Base-by-base conservation (phyloP, 2,888 invertebrate genomes). In the Norana najaformis region DNA sequence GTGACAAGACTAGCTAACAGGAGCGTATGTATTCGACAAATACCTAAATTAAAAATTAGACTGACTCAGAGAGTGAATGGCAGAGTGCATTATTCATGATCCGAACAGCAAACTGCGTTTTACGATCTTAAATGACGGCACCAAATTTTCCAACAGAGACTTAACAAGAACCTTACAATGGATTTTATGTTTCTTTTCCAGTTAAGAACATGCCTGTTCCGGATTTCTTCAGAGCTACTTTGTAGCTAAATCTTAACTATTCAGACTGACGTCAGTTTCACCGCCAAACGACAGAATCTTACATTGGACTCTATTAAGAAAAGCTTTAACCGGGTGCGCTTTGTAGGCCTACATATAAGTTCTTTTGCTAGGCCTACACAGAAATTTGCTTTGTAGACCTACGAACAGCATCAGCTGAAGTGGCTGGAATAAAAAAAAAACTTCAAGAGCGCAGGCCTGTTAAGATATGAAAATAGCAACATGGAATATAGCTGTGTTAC, bases 301-400 rank as follows among this genome's bases (percentile, higher is more conserved):
- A 69, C 69, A 69, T n/a, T 69, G 69, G 69, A 69, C 69, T 69
- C 69, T 69, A n/a, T n/a, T n/a, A n/a, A n/a, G 69, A n/a, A 69
- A 69, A 30, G 30, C 69, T 69, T 69, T 8, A 69, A 69, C 8
- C n/a, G 69, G 23, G 23, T 23, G 20, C 47, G 23, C 47, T 23
- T 23, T 1, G 47, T 47, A 23, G 47, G 47, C 23, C 47, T 47
- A 47, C 23, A 23, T n/a, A 30, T n/a, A n/a, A 47, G 23, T 23
- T 47, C 47, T 23, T 23, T 23, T 23, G 20, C 23, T 47, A 23
- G 47, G 47, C 23, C 47, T 47, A 47, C 23, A 23, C 69, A 30
- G n/a, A 8, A n/a, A 2, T 69, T n/a, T 30, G 0, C 8, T 69
- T n/a, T 8, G 11, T 5, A 69, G 8, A 69, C n/a, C 1, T 69